Evolutionary conservation across 2,113 vertebrate genomes (phyloP).

Genomic region (Lipotes vexillifer): DNA sequence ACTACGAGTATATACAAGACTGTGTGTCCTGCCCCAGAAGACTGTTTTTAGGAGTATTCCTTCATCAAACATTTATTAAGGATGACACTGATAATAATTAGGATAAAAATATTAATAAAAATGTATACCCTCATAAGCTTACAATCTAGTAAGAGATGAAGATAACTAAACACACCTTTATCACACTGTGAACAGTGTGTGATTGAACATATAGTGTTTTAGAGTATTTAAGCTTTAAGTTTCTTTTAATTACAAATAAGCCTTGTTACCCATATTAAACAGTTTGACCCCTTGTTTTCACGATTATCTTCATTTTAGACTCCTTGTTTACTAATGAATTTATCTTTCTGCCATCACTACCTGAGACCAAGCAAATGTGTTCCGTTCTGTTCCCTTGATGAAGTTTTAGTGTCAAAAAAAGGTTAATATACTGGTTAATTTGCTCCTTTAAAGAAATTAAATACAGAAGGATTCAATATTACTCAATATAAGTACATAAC

Average conservation of each 20-base stretch:
- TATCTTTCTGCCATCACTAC: neutral
- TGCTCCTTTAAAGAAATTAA: constrained; percentile 52
- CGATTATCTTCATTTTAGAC: constrained; percentile 4
- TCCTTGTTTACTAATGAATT: neutral
- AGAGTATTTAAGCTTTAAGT: neutral
- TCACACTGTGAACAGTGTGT: neutral
- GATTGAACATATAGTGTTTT: neutral
- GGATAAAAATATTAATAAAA: neutral
- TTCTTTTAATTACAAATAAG: constrained; percentile 7
- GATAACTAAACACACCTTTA: neutral
- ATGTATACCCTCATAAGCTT: neutral
- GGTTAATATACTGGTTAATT: constrained; percentile 51
- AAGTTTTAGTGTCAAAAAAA: constrained; percentile 45
- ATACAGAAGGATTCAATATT: constrained; percentile 23
- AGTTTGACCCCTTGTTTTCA: neutral
- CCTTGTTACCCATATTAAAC: neutral
- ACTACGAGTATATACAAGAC: neutral
- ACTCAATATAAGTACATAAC: constrained; percentile 33
- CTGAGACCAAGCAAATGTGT: neutral
- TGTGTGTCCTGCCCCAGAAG: neutral
- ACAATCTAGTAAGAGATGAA: neutral
- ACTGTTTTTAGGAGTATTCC: neutral
- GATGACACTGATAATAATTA: neutral
- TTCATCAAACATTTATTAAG: neutral
- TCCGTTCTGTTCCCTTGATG: neutral